phyloP scores from a whole-genome alignment of 1,140 invertebrate genomes.

The Pentalonia nigronervosa region DNA sequence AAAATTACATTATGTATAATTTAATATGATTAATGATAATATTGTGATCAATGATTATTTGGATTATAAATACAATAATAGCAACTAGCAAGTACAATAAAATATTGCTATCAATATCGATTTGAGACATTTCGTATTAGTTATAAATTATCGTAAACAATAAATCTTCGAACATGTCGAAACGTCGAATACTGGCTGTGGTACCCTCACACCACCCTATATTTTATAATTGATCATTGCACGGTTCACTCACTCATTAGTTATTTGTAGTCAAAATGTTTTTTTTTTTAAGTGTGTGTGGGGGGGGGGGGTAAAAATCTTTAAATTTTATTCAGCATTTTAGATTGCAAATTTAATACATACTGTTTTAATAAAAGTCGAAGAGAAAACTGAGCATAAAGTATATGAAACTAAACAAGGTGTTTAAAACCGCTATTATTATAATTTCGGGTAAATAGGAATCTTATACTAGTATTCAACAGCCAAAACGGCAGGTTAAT shows the following conservation, averaged over 20 bases:
- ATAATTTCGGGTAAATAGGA: background rate
- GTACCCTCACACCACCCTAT: background rate
- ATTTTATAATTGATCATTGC: background rate
- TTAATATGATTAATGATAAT: background rate
- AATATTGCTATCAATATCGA: background rate
- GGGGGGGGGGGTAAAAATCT: background rate
- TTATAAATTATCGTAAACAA: background rate
- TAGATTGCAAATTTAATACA: background rate
- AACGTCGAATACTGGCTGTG: background rate
- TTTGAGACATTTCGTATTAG: background rate
- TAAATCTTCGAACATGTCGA: background rate
- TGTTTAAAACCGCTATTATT: background rate
- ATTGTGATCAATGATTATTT: background rate
- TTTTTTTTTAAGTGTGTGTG: background rate
- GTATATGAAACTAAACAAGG: background rate
- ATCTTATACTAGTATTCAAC: background rate
- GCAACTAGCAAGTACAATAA: background rate
- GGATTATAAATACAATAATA: background rate
- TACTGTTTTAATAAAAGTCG: background rate
- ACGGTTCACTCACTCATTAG: background rate
- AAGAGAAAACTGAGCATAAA: background rate
- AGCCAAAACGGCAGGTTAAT: background rate
- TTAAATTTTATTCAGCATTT: background rate
- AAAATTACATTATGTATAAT: background rate
- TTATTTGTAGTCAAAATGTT: background rate